These are phyloP conservation scores for Egretta garzetta DNA, from an alignment of 2,113 vertebrate species.

Conservation along the genomic window DNA sequence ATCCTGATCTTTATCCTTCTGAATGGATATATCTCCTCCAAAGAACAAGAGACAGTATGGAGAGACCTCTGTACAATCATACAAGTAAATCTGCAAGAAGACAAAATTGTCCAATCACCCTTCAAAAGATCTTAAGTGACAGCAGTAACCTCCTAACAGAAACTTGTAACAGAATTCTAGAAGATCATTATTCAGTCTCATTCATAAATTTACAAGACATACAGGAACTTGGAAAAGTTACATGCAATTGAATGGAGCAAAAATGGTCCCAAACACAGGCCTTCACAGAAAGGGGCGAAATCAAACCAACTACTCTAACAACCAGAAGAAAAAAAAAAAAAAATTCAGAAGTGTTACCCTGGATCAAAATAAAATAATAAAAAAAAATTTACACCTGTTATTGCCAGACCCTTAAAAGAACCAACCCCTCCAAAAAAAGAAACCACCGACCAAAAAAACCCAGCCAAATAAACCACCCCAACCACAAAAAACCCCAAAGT, in stretches of 20 bases:
- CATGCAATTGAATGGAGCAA: not conserved
- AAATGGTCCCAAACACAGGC: not conserved
- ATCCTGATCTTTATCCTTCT: conserved; percentile 92
- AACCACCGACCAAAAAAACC: no score
- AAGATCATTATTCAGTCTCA: not conserved
- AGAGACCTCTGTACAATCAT: conserved; percentile 98
- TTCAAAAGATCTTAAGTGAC: not conserved
- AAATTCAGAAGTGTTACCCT: not conserved
- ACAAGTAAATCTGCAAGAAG: conserved; percentile 90
- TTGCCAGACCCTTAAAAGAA: no score
- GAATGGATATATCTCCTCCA: conserved; percentile 95
- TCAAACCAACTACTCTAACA: not conserved
- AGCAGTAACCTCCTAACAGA: not conserved
- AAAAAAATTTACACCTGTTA: no score
- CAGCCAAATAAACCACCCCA: no score
- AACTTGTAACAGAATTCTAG: not conserved
- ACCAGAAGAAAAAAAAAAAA: no score
- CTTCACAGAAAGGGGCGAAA: not conserved
- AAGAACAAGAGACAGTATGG: conserved; percentile 97
- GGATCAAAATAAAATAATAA: not conserved
- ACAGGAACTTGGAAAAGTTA: not conserved
- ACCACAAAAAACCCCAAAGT: accelerated
- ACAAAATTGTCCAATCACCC: not conserved
- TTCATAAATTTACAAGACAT: not conserved
- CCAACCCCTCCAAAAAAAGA: not conserved